Evolutionary conservation across 2,888 invertebrate species (phyloP).

Genomic region (Autographa pulchrina): DNA sequence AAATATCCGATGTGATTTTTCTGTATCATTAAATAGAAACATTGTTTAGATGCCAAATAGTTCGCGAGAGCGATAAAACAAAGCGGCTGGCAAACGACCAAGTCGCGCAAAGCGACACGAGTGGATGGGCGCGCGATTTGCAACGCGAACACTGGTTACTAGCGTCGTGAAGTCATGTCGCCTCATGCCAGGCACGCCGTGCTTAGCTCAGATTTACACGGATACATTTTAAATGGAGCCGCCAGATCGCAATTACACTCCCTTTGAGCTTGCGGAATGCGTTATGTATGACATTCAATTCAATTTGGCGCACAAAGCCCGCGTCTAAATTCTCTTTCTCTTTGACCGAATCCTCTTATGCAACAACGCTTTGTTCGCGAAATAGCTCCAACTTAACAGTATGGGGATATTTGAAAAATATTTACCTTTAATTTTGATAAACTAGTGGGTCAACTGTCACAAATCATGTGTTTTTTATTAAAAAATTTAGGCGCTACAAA

Average conservation of each 20-base stretch:
- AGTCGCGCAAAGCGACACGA: slow-evolving; percentile 81
- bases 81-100: slow-evolving; percentile 86
- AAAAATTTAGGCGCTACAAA: slow-evolving; percentile 66
- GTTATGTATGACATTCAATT: slow-evolving; percentile 87
- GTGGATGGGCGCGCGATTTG: slow-evolving; percentile 82
- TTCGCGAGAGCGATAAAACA: slow-evolving; percentile 85
- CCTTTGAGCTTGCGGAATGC: slow-evolving; percentile 86
- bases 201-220: slow-evolving; percentile 83
- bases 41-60: slow-evolving; percentile 87
- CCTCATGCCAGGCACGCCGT: slow-evolving; percentile 64
- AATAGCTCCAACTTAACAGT: slow-evolving; percentile 74
- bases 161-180: slow-evolving; percentile 61
- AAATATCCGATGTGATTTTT: slow-evolving; percentile 81
- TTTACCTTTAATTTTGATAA: slow-evolving; percentile 18
- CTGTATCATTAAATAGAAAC: slow-evolving; percentile 86
- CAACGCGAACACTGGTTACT: slow-evolving; percentile 68
- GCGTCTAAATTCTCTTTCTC: slow-evolving; percentile 84
- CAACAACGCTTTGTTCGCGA: slow-evolving; percentile 79
- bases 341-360: slow-evolving; percentile 81
- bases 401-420: slow-evolving; percentile 53
- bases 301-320: slow-evolving; percentile 86
- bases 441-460: slow-evolving; percentile 16
- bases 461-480: slow-evolving; percentile 49
- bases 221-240: slow-evolving; percentile 87
- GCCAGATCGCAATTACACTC: slow-evolving; percentile 86